Evolutionary conservation across 2,113 vertebrate species (phyloP).

Genomic region (Anguilla japonica): DNA sequence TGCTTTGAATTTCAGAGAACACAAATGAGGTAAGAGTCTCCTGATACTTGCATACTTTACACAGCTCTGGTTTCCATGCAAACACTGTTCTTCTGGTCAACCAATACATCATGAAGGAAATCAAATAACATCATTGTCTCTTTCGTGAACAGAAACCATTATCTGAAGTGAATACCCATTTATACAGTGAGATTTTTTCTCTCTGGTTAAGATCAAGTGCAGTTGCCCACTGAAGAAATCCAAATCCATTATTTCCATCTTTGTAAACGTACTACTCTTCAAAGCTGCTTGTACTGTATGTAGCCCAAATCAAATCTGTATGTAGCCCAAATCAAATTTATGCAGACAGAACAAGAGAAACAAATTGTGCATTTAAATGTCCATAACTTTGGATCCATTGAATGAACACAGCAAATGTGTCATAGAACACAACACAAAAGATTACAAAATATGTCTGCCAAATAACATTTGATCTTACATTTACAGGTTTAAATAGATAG

Average conservation of each 20-base stretch:
- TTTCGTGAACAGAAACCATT: not conserved
- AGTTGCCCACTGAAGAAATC: not conserved
- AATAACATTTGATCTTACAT: not conserved
- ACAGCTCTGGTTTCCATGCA: not conserved
- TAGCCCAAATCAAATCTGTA: constrained; percentile 22
- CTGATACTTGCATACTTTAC: not conserved
- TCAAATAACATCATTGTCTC: not conserved
- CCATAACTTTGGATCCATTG: not conserved
- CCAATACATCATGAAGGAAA: not conserved
- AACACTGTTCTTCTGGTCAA: not conserved
- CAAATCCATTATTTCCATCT: constrained; percentile 7
- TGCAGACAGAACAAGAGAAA: constrained; percentile 14
- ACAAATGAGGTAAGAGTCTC: not conserved
- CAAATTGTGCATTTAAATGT: not conserved
- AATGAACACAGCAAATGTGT: not conserved
- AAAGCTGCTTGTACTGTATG: constrained; percentile 16
- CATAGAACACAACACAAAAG: not conserved
- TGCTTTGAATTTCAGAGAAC: not conserved
- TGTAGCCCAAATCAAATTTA: no score
- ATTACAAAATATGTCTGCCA: not conserved
- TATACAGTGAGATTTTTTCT: not conserved
- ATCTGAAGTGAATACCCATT: not conserved
- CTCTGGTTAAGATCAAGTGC: not conserved
- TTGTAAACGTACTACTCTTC: constrained; percentile 35
- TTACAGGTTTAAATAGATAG: not conserved